These are phyloP conservation scores for Crioceris asparagi DNA, from an alignment of 2,888 invertebrate species.

Conservation along the genomic window DNA sequence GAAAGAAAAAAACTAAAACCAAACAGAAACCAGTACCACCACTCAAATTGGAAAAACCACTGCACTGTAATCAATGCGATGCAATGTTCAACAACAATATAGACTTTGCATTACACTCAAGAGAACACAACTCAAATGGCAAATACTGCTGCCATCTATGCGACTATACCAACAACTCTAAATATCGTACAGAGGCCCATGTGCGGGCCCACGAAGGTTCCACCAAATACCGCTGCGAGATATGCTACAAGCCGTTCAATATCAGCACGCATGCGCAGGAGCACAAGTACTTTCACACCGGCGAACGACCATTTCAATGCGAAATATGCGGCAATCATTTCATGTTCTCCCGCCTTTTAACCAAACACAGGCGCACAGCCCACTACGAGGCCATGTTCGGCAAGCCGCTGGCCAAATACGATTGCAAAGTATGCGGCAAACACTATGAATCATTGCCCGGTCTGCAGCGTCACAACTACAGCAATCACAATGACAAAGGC, in stretches of 20 bases:
- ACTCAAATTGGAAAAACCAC: conserved; percentile 25
- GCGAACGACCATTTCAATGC: conserved; percentile 40
- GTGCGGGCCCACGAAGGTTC: conserved; percentile 36
- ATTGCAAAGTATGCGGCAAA: conserved; percentile 34
- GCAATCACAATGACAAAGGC: conserved; percentile 26
- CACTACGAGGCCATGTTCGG: conserved; percentile 38
- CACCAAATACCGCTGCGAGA: conserved; percentile 31
- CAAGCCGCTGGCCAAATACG: conserved; percentile 30
- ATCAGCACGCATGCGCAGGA: conserved; percentile 27
- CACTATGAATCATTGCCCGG: conserved; percentile 30
- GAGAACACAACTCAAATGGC: conserved; percentile 20
- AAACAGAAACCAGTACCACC: conserved; percentile 8
- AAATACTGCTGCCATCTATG: conserved; percentile 29
- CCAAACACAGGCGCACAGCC: conserved; percentile 37
- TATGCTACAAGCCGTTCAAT: conserved; percentile 26
- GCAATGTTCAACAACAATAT: conserved; percentile 38
- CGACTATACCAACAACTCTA: conserved; percentile 27
- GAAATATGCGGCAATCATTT: conserved; percentile 42
- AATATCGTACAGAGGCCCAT: conserved; percentile 33
- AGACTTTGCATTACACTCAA: conserved; percentile 26
- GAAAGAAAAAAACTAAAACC: not conserved
- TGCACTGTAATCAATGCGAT: conserved; percentile 43
- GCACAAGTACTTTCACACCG: conserved; percentile 28
- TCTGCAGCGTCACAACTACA: conserved; percentile 27
- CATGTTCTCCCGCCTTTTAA: conserved; percentile 39